Evolutionary conservation across 1,140 invertebrate genomes (phyloP).

Genomic region (Lasioglossum albipes): DNA sequence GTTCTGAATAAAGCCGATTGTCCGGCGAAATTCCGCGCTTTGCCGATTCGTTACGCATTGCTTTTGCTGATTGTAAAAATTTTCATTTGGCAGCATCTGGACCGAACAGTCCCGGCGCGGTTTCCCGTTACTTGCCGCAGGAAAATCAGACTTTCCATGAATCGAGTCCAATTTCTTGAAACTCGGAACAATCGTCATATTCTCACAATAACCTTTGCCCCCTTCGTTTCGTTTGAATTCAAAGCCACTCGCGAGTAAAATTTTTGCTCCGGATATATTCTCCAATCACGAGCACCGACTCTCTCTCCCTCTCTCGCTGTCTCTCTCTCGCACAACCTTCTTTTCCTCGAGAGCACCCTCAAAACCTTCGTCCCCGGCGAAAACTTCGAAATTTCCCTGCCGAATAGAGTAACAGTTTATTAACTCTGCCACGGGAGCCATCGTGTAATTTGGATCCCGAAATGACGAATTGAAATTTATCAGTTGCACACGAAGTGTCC

Average conservation of each 20-base stretch:
- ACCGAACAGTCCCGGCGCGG: conserved; percentile 19
- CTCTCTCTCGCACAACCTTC: neutral
- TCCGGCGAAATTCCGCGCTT: neutral
- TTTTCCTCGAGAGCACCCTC: neutral
- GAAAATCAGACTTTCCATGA: conserved; percentile 12
- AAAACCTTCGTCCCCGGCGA: neutral
- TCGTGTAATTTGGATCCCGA: neutral
- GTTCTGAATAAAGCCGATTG: neutral
- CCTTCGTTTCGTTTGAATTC: conserved; percentile 18
- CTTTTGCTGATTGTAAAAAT: conserved; percentile 26
- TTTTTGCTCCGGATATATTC: neutral
- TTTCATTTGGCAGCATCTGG: conserved; percentile 40
- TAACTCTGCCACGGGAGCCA: neutral
- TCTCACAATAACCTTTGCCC: conserved; percentile 16
- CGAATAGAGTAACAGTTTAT: neutral
- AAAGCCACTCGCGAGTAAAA: conserved; percentile 12
- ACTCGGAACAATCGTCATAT: conserved; percentile 32
- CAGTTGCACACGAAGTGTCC: too few relatives aligned
- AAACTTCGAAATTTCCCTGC: neutral
- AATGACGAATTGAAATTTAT: too few relatives aligned
- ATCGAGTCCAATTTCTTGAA: conserved; percentile 30
- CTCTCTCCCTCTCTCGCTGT: too few relatives aligned
- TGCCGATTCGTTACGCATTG: conserved; percentile 2
- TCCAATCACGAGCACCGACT: neutral
- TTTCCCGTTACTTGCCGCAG: conserved; percentile 26